Conservation (phyloP, 1,140 invertebrate species). For the Euwallacea fornicatus region DNA sequence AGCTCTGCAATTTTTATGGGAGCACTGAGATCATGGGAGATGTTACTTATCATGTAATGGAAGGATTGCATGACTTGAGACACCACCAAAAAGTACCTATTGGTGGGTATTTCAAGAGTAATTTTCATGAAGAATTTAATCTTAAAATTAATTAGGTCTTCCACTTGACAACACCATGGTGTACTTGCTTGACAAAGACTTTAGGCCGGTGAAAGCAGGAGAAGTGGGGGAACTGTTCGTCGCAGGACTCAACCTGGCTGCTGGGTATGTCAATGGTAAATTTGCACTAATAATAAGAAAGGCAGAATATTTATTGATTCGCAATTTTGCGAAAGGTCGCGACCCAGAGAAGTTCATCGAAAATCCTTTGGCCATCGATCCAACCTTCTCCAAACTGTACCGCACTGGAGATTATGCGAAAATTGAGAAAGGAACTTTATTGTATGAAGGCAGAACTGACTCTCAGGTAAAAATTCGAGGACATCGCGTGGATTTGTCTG, state of each 20-base stretch:
- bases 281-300: slow-evolving; percentile 3
- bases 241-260: slow-evolving; percentile 73
- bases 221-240: slow-evolving; percentile 80
- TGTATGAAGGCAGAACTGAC: slow-evolving; percentile 82
- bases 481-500: slow-evolving; percentile 79
- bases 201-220: slow-evolving; percentile 66
- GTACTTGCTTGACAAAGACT: slow-evolving; percentile 74
- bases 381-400: slow-evolving; percentile 62
- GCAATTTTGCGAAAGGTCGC: slow-evolving; percentile 44
- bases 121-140: slow-evolving; percentile 2
- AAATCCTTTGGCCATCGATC: slow-evolving; percentile 69
- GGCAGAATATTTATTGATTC: slow-evolving; percentile 1
- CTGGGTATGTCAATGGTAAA: slow-evolving; percentile 73
- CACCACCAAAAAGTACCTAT: slow-evolving; percentile 74
- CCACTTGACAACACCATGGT: slow-evolving; percentile 78
- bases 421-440: slow-evolving; percentile 67
- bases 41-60: slow-evolving; percentile 68
- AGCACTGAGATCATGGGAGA: slow-evolving; percentile 87
- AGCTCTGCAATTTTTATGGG: slow-evolving; percentile 84
- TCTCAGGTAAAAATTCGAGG: slow-evolving; percentile 86
- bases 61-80: slow-evolving; percentile 59
- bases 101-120: slow-evolving; percentile 58
- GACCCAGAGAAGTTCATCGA: slow-evolving; percentile 72
- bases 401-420: slow-evolving; percentile 82
- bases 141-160: slow-evolving; percentile 54